Base-by-base conservation (phyloP, 2,797 vertebrate genomes). In the Helostoma temminkii region DNA sequence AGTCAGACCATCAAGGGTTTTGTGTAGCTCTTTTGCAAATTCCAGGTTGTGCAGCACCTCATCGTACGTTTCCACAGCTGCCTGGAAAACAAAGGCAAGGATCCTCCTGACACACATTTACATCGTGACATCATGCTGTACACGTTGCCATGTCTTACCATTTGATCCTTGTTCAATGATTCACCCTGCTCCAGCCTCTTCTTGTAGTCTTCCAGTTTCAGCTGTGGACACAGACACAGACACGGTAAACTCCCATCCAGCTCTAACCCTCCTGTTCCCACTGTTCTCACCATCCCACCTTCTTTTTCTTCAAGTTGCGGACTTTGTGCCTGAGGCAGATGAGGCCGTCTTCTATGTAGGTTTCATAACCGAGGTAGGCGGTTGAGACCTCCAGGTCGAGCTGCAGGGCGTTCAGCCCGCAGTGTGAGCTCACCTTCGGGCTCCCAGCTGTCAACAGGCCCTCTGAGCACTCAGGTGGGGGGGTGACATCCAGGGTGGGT, bases 291-390 rank as follows among this genome's bases (percentile, higher is more conserved):
- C 24, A 7, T 18, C 70, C 64, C 91, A 99, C 98, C 97, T 98
- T 99, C 86, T 97, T 99, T 83, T 99, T 99, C 93, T 99, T 97
- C 71, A 99, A 93, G 91, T 99, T 99, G 74, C 98, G 95, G 46
- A 99, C 95, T 89, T 99, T 99, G 93, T 99, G 96, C 78, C 96
- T 97, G 72, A 99, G 94, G 86, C 97, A 98, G 92, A 98, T 96
- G 68, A 98, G 95, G 48, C 97, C 96, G 1, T 99, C 96, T 59
- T 98, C 96, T 30, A 99, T 94, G 78, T 99, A 99, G 37, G 87
- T 94, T 53, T 99, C 98, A 2, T 98, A 98, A 0, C 95, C 96
- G 6, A 95, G 93, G 80, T 96, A 96, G 52, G 91, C 61, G 9
- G 93, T 86, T 56, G 93, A 91, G 25, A 84, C 39, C 16, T 93